Evolutionary conservation across 1,140 invertebrate genomes (phyloP).

Genomic region (Pseudomyrmex gracilis): DNA sequence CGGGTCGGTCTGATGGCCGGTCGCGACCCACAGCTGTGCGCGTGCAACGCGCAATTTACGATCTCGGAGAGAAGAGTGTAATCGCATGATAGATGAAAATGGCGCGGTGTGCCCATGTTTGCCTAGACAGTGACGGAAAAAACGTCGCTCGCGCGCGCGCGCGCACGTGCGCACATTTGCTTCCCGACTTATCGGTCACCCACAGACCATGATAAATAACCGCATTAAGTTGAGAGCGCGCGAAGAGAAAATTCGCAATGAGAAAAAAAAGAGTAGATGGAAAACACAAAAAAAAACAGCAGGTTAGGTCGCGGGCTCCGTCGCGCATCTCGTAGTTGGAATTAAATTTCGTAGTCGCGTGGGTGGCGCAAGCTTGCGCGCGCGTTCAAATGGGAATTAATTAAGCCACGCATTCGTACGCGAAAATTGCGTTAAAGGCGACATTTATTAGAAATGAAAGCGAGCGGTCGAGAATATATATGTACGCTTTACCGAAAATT

Average conservation of each 20-base stretch:
- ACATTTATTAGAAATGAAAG: constrained; percentile 16
- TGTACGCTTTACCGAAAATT: background rate
- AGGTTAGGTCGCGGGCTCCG: too few species aligned
- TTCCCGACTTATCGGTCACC: constrained; percentile 42
- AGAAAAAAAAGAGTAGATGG: background rate
- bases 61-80: constrained; percentile 8
- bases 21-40: background rate
- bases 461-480: too few species aligned
- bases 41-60: constrained; percentile 28
- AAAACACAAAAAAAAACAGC: background rate
- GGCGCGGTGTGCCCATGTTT: constrained; percentile 25
- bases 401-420: constrained; percentile 28
- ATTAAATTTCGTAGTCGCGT: constrained; percentile 22
- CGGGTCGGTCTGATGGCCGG: background rate
- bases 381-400: constrained; percentile 32
- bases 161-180: too few species aligned
- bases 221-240: constrained; percentile 24
- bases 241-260: constrained; percentile 21
- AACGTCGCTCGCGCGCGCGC: constrained; percentile 7
- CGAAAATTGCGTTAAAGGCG: background rate
- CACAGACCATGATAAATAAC: constrained; percentile 38
- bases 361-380: background rate
- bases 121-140: constrained; percentile 29
- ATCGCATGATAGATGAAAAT: constrained; percentile 59
- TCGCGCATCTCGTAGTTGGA: background rate